These are phyloP conservation scores for Cantharis rufa DNA, from an alignment of 2,888 invertebrate genomes.

Conservation along the genomic window DNA sequence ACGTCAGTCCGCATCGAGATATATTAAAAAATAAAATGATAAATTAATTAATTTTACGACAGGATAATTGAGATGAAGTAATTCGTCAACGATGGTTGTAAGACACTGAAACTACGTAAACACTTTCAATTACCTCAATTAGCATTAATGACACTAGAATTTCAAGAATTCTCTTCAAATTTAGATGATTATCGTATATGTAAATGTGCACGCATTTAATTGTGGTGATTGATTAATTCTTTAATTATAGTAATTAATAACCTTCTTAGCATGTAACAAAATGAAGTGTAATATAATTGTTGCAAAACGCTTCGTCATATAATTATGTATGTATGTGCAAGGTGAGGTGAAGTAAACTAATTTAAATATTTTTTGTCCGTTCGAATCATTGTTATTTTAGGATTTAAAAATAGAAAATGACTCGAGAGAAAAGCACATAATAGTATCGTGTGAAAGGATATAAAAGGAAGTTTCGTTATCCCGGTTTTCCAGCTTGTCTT, in stretches of 20 bases:
- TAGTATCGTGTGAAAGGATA: constrained; percentile 25
- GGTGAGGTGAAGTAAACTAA: neutral
- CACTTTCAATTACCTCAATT: neutral
- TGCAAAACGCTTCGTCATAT: neutral
- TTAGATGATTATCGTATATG: neutral
- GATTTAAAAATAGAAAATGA: constrained; percentile 8
- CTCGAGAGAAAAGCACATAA: constrained; percentile 25
- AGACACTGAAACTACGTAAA: neutral
- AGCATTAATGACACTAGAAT: neutral
- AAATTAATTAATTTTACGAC: neutral
- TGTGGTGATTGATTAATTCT: neutral
- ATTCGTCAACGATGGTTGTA: neutral
- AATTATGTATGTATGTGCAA: neutral
- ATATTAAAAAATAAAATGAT: neutral
- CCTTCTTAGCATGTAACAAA: neutral
- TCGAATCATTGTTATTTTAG: constrained; percentile 14
- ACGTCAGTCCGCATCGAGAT: neutral
- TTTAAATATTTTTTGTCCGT: constrained; percentile 12
- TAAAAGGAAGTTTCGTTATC: constrained; percentile 29
- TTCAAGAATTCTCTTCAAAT: neutral
- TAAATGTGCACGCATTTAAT: neutral
- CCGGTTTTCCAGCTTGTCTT: constrained; percentile 27
- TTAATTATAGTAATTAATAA: constrained; percentile 1
- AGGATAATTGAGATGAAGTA: neutral
- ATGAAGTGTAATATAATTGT: neutral